Percentiles rank a stretch among this genome's conserved stretches.
Conservation (phyloP, 1,140 invertebrate species). For the Trinorchestia longiramus region DNA sequence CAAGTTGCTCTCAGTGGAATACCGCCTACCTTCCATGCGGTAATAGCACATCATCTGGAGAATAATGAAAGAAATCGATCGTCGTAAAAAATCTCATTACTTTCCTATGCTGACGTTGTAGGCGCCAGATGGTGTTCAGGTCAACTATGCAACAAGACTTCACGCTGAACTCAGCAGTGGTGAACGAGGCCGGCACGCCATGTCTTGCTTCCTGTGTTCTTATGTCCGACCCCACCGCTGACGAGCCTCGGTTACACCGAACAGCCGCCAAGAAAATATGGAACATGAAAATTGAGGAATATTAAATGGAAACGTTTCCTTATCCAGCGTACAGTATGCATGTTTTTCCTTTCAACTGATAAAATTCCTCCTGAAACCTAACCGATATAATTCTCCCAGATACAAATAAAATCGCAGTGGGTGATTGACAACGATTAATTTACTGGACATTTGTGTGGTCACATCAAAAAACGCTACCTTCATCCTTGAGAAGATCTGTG, state of each 20-base stretch:
- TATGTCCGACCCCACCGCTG: not conserved
- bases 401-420: too few relatives aligned
- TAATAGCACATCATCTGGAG: not conserved
- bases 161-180: not conserved
- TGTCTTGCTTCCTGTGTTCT: not conserved
- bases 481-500: too few relatives aligned
- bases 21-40: not conserved
- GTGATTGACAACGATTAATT: too few relatives aligned
- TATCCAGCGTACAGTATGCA: too few relatives aligned
- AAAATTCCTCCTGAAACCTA: too few relatives aligned
- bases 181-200: not conserved
- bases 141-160: not conserved
- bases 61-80: not conserved
- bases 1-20: not conserved
- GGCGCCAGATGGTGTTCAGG: not conserved
- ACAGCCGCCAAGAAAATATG: not conserved
- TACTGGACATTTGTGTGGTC: too few relatives aligned
- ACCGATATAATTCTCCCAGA: too few relatives aligned
- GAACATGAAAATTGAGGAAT: too few relatives aligned
- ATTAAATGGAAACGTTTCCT: too few relatives aligned
- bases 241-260: not conserved
- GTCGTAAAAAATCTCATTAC: not conserved
- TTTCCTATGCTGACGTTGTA: not conserved
- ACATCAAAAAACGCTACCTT: too few relatives aligned
- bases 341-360: too few relatives aligned